phyloP scores from a whole-genome alignment of 1,140 invertebrate genomes.

The Panagrolaimus sp. region DNA sequence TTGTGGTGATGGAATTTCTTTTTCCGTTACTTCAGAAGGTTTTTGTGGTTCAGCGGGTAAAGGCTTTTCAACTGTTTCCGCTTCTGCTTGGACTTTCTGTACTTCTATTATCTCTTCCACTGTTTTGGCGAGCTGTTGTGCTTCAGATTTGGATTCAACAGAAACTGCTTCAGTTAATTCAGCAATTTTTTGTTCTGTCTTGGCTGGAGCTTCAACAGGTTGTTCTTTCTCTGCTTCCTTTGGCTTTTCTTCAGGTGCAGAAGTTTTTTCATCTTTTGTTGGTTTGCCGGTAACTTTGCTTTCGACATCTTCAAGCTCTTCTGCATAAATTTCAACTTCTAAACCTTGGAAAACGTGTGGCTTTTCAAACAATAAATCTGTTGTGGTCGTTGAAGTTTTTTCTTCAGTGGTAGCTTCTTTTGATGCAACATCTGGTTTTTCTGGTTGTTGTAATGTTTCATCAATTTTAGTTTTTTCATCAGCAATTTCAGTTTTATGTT shows the following conservation, averaged over 20 bases:
- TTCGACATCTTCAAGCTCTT: slow-evolving; percentile 1
- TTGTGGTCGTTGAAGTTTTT: neutral
- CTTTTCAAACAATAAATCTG: neutral
- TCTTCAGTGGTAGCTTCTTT: neutral
- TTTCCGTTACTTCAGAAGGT: neutral
- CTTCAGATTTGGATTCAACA: neutral
- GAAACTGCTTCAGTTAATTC: neutral
- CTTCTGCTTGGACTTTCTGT: neutral
- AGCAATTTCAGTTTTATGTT: neutral
- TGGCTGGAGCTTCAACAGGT: neutral
- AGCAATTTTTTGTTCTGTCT: too few relatives aligned
- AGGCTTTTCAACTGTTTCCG: neutral
- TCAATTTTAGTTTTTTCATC: neutral
- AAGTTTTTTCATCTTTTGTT: neutral
- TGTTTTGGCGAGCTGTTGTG: neutral
- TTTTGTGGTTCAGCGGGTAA: neutral
- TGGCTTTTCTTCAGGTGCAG: neutral
- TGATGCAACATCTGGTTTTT: neutral
- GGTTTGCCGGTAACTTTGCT: neutral
- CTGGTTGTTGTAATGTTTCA: neutral
- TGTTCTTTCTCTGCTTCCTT: neutral
- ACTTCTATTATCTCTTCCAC: neutral
- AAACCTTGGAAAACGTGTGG: neutral
- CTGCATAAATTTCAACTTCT: neutral
- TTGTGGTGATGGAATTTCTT: neutral